Percentiles rank a stretch among this genome's conserved stretches.
These are phyloP conservation scores for Melitaea athalia DNA, from an alignment of 2,888 invertebrate genomes.

Conservation along the genomic window DNA sequence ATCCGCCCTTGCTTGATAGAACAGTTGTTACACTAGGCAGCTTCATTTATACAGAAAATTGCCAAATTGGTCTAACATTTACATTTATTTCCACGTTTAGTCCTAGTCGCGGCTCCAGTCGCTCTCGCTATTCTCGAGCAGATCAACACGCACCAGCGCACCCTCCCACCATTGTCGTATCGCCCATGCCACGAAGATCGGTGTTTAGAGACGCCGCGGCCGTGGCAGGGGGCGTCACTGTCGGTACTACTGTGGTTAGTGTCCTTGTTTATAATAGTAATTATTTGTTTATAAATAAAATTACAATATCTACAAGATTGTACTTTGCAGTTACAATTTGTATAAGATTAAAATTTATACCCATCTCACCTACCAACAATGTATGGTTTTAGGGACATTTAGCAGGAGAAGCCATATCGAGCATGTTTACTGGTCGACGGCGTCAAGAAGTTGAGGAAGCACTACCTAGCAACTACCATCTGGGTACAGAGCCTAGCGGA, in stretches of 20 bases:
- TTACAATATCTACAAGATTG: too few relatives aligned
- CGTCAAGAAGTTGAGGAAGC: conserved; percentile 59
- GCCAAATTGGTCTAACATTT: not conserved
- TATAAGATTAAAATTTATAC: too few relatives aligned
- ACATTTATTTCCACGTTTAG: conserved; percentile 18
- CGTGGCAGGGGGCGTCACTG: conserved; percentile 98
- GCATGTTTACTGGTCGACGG: conserved; percentile 60
- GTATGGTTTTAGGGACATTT: conserved; percentile 87
- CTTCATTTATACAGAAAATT: too few relatives aligned
- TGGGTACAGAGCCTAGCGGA: conserved; percentile 81
- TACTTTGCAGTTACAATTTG: too few relatives aligned
- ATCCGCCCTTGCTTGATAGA: too few relatives aligned
- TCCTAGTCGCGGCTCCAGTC: conserved; percentile 34
- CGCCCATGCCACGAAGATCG: conserved; percentile 86
- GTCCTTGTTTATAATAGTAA: not conserved
- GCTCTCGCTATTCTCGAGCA: conserved; percentile 54
- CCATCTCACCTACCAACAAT: not conserved
- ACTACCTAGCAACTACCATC: conserved; percentile 63
- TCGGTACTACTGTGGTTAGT: conserved; percentile 94
- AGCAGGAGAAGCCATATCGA: conserved; percentile 92
- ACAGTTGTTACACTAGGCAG: too few relatives aligned
- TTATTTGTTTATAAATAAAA: too few relatives aligned
- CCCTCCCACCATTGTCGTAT: conserved; percentile 57
- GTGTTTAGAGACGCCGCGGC: conserved; percentile 98
- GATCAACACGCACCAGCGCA: conserved; percentile 61